Base-by-base conservation (phyloP, 2,113 vertebrate genomes). In the Oryzias celebensis region DNA sequence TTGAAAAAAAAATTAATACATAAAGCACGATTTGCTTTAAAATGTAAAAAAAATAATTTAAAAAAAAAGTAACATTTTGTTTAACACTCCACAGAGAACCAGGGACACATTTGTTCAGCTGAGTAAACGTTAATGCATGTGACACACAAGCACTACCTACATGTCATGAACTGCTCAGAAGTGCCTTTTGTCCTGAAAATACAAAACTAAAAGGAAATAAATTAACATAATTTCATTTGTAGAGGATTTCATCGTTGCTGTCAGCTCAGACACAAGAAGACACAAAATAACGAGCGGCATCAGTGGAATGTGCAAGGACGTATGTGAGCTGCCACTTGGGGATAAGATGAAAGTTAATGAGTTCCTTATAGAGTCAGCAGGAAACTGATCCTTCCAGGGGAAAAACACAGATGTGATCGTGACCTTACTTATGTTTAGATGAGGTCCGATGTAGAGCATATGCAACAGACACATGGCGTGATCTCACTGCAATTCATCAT, bases 391-490 rank as follows among this genome's bases (percentile, higher is more conserved):
- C 49, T 55, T 46, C 45, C 4, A 6, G 41, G 62, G 53, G 54
- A 22, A 48, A 62, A 47, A 62, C 58, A 54, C 65, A 62, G 62
- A 70, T 55, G 63, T 58, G 72, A 68, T 83, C 72, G 59, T 18
- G 45, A 44, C 46, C 62, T 49, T 43, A 26, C 56, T 64, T 58
- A 41, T 62, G 68, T 74, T 57, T 41, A 64, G 43, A 26, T 52
- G 44, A 58, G 13, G 55, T 24, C 55, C 4, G 28, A 50, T 46
- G 54, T 4, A 26, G 14, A 66, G 64, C 52, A 52, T 61, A 48
- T 42, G 18, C 50, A 54, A 57, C 47, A 26, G 18, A 5, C 55
- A 51, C 23, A 45, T 68, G 56, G 72, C 41, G 54, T 49, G 41
- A 66, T 58, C 56, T 43, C 43, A 52, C 52, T 23, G 4, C 52